Evolutionary conservation across 2,113 vertebrate species (phyloP), one percentile per base, ranked within the genome.

Genomic region (Paradisaea rubra): DNA sequence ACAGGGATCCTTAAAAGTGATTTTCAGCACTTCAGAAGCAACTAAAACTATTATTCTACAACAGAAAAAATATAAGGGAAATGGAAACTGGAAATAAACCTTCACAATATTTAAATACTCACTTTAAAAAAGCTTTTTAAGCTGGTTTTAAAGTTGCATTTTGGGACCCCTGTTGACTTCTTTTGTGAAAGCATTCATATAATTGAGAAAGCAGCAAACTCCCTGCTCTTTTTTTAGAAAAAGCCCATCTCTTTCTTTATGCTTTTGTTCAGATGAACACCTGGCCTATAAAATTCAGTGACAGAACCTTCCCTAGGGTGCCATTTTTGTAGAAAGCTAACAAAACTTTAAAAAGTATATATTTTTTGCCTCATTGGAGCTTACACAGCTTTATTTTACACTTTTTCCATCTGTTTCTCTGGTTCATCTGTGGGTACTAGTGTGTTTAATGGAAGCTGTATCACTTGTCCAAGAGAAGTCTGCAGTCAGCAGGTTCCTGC

Each of bases 321-420:
- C 91, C 6, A 23, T 95, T 97, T 91, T 69, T 95, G 47, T 91
- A 93, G 76, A 86, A 91, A 89, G 57, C 73, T 96, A 95, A 92
- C 64, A 76, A 92, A 95, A 94, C 73, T 95, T 95, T 74, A 2
- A 60, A 81, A 97, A 91, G 56, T 61, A 76, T 68, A 2, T 86
- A n/a, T 65, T 88, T 96, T 96, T 97, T 89, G 53, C 80, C 81
- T 96, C 94, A 96, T 27, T 94, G 91, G 88, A 96, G 82, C 78
- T 96, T 92, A 95, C 21, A 25, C 84, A 97, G 92, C 84, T 96
- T 94, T 95, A 92, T 96, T 97, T 97, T 82, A 61, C 71, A 90
- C 88, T 94, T 97, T 94, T 81, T 79, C 93, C 95, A 97, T 97
- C 96, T 98, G 96, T 96, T 97, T 96, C 37, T 82, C 91, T 97